Evolutionary conservation across 2,888 invertebrate genomes (phyloP).

Genomic region (Liposcelis brunnea): DNA sequence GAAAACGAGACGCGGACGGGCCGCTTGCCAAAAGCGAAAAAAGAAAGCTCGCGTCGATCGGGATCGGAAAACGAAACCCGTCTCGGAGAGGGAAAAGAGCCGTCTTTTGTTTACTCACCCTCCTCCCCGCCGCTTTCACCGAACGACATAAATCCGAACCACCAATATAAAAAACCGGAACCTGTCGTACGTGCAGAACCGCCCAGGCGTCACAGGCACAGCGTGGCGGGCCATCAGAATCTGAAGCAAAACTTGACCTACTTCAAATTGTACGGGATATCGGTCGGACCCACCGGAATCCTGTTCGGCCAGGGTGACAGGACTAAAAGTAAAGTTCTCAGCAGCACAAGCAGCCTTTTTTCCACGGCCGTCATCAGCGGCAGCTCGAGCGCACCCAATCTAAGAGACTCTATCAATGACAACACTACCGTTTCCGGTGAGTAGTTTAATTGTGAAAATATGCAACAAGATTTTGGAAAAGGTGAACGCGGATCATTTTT

Average conservation of each 20-base stretch:
- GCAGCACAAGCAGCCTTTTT: slow-evolving; percentile 71
- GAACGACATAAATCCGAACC: no score
- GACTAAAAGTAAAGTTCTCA: slow-evolving; percentile 44
- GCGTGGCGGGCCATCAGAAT: slow-evolving; percentile 90
- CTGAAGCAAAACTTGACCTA: slow-evolving; percentile 25
- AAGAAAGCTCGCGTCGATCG: no score
- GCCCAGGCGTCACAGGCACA: slow-evolving; percentile 74
- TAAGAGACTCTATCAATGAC: slow-evolving; percentile 70
- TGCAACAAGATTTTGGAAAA: no score
- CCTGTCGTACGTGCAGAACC: slow-evolving; percentile 25
- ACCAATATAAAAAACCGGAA: slow-evolving; percentile 11
- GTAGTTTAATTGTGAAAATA: no score
- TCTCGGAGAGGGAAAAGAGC: no score
- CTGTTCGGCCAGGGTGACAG: slow-evolving; percentile 31
- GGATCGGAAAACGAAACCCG: no score
- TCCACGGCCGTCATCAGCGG: slow-evolving; percentile 94
- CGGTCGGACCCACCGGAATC: slow-evolving; percentile 19
- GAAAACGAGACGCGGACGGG: no score
- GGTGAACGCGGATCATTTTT: no score
- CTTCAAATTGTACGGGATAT: slow-evolving; percentile 64
- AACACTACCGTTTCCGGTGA: slow-evolving; percentile 56
- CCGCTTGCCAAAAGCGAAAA: no score
- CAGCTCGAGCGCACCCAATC: slow-evolving; percentile 79
- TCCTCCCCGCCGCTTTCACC: no score
- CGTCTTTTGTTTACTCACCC: no score